Evolutionary conservation across 2,113 vertebrate genomes (phyloP).

Genomic region (Columba janthina): DNA sequence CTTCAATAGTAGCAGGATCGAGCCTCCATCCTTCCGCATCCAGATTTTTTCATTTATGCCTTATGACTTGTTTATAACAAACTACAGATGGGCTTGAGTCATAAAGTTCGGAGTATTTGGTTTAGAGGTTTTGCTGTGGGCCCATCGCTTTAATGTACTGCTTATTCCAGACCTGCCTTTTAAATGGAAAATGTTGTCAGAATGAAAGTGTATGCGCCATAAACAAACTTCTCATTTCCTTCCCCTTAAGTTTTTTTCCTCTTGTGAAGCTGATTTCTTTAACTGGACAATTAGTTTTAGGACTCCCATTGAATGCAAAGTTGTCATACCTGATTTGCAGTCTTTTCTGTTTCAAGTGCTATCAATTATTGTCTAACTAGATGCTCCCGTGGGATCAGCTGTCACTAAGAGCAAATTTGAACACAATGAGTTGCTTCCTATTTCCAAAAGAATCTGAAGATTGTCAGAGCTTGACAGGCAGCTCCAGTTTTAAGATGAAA

Average conservation of each 20-base stretch:
- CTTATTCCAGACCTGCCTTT: slow-evolving; percentile 52
- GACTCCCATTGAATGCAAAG: slow-evolving; percentile 3
- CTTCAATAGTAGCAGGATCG: slow-evolving; percentile 52
- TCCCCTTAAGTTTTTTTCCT: neutral
- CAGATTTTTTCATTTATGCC: slow-evolving; percentile 74
- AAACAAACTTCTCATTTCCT: slow-evolving; percentile 64
- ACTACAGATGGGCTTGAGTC: slow-evolving; percentile 67
- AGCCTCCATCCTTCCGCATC: slow-evolving; percentile 49
- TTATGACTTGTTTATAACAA: slow-evolving; percentile 70
- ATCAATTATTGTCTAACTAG: slow-evolving; percentile 62
- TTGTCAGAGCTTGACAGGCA: slow-evolving; percentile 56
- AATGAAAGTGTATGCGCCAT: slow-evolving; percentile 56
- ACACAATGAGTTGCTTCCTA: slow-evolving; percentile 72
- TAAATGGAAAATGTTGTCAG: slow-evolving; percentile 57
- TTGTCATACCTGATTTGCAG: slow-evolving; percentile 43
- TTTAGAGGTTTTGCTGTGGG: slow-evolving; percentile 57
- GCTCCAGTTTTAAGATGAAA: slow-evolving; percentile 60
- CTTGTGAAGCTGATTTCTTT: slow-evolving; percentile 54
- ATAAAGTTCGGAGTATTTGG: slow-evolving; percentile 50
- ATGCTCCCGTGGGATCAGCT: slow-evolving; percentile 60
- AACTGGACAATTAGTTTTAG: slow-evolving; percentile 47
- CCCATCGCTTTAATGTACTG: slow-evolving; percentile 59
- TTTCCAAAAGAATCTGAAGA: slow-evolving; percentile 64
- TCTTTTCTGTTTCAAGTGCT: slow-evolving; percentile 28
- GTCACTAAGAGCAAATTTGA: slow-evolving; percentile 64